A percentile compares a stretch with the other conserved stretches of the same genome.
Evolutionary conservation across 2,888 invertebrate species (phyloP).

Genomic region (Sminthurinus aureus): DNA sequence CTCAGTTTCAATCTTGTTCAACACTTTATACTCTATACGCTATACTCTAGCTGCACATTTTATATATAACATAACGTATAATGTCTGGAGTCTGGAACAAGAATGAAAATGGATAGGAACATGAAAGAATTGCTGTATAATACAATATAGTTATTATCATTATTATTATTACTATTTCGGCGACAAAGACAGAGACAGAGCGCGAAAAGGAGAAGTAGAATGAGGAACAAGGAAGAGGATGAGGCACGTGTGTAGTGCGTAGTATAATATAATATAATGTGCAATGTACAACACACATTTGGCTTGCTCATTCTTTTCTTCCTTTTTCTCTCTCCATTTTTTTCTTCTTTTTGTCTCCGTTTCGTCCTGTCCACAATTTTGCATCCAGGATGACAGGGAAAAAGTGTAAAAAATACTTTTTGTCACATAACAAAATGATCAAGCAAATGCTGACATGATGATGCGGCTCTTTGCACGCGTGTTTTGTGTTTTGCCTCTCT

Average conservation of each 20-base stretch:
- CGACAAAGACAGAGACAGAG: too few relatives aligned
- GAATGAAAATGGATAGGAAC: not conserved
- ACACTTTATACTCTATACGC: not conserved
- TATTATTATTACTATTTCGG: too few relatives aligned
- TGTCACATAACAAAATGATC: constrained; percentile 44
- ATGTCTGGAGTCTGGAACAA: too few relatives aligned
- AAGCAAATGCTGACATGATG: constrained; percentile 46
- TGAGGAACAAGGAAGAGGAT: too few relatives aligned
- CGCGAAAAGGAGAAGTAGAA: too few relatives aligned
- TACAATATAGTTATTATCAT: too few relatives aligned
- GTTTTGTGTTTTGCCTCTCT: constrained; percentile 22
- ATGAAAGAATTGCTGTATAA: not conserved
- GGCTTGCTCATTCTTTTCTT: too few relatives aligned
- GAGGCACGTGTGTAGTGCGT: too few relatives aligned
- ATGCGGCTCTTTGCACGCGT: constrained; percentile 37
- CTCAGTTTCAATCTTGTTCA: not conserved
- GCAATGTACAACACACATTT: too few relatives aligned
- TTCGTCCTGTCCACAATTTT: not conserved
- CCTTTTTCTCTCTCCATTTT: too few relatives aligned
- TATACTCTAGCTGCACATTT: not conserved
- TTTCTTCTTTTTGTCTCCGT: not conserved
- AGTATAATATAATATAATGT: too few relatives aligned
- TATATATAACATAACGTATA: too few relatives aligned
- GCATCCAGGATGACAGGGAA: constrained; percentile 19
- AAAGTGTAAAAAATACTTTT: constrained; percentile 40